These are phyloP conservation scores for Notamacropus eugenii DNA, from an alignment of 2,797 vertebrate genomes.

Conservation along the genomic window DNA sequence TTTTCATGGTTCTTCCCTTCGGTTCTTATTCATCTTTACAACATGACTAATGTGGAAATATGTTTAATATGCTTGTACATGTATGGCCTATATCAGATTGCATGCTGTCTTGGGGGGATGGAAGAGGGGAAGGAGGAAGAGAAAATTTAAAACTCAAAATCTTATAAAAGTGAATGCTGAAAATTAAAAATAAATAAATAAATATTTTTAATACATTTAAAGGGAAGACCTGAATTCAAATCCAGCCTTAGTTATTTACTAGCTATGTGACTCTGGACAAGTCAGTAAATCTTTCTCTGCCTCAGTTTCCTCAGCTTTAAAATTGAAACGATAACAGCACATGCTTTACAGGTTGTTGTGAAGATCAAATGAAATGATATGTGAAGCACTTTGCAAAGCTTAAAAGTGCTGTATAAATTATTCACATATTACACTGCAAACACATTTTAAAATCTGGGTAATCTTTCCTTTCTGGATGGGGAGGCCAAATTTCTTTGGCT, in stretches of 20 bases:
- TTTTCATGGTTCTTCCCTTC: too few relatives aligned
- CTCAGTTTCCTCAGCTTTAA: slow-evolving; percentile 9
- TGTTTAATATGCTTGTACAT: too few relatives aligned
- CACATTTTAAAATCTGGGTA: neutral
- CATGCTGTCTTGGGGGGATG: too few relatives aligned
- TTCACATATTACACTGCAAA: neutral
- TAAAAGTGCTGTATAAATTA: neutral
- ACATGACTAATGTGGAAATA: too few relatives aligned
- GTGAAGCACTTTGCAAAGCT: neutral
- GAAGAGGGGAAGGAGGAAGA: too few relatives aligned
- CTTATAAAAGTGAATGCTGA: too few relatives aligned
- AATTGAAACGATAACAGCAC: neutral
- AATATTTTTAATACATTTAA: neutral
- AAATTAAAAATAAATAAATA: too few relatives aligned
- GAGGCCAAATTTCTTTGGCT: neutral
- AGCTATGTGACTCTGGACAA: neutral
- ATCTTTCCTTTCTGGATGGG: neutral
- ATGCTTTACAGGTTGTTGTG: neutral
- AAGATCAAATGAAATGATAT: neutral
- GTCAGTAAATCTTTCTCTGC: neutral
- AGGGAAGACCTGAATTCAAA: neutral
- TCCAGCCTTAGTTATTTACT: neutral
- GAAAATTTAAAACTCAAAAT: too few relatives aligned
- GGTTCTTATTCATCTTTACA: too few relatives aligned
- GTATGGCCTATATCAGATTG: too few relatives aligned